Percentiles rank a stretch among this genome's conserved stretches.
phyloP scores from a whole-genome alignment of 2,113 vertebrate species.

The Cervus canadensis region DNA sequence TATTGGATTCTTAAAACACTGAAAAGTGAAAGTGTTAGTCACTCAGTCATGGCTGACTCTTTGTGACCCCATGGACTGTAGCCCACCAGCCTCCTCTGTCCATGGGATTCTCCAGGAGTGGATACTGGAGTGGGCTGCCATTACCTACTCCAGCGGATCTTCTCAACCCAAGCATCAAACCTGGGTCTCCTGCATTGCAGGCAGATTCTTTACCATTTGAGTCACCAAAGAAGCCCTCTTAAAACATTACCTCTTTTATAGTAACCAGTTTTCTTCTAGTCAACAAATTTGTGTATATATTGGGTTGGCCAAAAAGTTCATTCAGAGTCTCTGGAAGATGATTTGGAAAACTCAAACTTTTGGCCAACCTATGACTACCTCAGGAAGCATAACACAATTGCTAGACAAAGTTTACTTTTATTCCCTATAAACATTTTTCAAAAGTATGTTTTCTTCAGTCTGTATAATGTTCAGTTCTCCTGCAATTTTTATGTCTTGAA shows the following conservation, averaged over 20 bases:
- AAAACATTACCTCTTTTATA: background rate
- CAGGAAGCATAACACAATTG: background rate
- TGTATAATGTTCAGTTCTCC: background rate
- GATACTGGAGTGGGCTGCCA: background rate
- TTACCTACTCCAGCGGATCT: background rate
- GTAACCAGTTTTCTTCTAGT: background rate
- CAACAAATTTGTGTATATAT: background rate
- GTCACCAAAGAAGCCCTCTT: background rate
- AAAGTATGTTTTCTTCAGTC: background rate
- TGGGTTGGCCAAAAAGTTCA: background rate
- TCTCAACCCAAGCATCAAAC: background rate
- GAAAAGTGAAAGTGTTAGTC: background rate
- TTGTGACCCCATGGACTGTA: background rate
- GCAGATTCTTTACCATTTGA: background rate
- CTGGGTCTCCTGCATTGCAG: background rate
- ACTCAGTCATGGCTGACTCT: background rate
- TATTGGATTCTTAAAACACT: background rate
- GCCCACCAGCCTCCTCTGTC: background rate
- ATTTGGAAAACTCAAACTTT: background rate
- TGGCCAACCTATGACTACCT: background rate
- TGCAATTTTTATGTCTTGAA: background rate
- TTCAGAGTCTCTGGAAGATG: background rate
- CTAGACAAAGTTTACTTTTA: background rate
- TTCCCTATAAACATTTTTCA: background rate
- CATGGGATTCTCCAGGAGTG: background rate